Conservation (phyloP, 1,140 invertebrate genomes). For the Lepidurus arcticus region DNA sequence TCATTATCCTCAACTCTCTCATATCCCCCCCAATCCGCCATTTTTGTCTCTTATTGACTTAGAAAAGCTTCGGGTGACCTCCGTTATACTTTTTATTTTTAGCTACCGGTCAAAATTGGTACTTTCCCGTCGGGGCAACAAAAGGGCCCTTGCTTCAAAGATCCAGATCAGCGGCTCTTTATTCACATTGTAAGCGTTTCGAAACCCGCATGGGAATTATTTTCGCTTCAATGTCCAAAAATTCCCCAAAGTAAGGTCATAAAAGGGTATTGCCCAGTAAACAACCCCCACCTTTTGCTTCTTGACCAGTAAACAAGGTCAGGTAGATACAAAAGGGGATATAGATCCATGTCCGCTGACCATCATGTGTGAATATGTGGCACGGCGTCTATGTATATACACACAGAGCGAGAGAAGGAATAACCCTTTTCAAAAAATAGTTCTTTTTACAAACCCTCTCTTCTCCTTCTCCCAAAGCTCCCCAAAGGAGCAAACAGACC, state of each 20-base stretch:
- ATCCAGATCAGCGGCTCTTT: slow-evolving; percentile 13
- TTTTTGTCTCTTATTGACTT: slow-evolving; percentile 9
- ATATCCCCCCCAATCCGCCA: neutral
- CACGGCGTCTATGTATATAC: neutral
- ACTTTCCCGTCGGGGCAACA: neutral
- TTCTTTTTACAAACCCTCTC: neutral
- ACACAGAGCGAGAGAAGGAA: neutral
- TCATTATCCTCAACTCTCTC: neutral
- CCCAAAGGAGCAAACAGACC: neutral
- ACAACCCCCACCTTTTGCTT: slow-evolving; percentile 7
- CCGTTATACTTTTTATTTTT: slow-evolving; percentile 19
- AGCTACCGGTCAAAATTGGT: slow-evolving; percentile 18
- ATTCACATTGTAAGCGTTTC: slow-evolving; percentile 3
- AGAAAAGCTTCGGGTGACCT: neutral
- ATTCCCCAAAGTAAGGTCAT: slow-evolving; percentile 18
- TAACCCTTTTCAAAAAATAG: neutral
- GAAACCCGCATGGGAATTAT: slow-evolving; percentile 19
- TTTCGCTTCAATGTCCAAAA: slow-evolving; percentile 22
- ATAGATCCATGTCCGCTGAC: neutral
- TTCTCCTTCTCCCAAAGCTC: neutral
- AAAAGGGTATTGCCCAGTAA: slow-evolving; percentile 14
- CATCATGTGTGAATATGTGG: neutral
- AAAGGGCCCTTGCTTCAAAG: neutral
- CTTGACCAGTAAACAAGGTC: neutral
- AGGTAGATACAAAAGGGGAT: slow-evolving; percentile 8